Percentiles rank a stretch among this genome's conserved stretches.
These are phyloP conservation scores for Solenopsis fugax DNA, from an alignment of 1,140 invertebrate genomes.

Conservation along the genomic window DNA sequence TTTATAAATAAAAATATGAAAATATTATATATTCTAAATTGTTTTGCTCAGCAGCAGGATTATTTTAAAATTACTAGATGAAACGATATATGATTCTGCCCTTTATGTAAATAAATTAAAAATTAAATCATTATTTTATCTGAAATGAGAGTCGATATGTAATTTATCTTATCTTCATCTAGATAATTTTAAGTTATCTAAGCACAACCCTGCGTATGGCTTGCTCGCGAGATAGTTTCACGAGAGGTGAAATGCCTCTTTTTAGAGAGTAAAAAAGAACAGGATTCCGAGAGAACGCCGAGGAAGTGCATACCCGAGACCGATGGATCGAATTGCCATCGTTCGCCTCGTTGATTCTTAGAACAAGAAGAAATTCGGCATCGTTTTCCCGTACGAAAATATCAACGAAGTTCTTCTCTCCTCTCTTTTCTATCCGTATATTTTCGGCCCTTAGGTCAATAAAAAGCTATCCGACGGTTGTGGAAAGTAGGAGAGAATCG, in stretches of 20 bases:
- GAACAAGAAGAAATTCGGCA: neutral
- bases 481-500: constrained; percentile 34
- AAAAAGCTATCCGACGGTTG: constrained; percentile 31
- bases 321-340: constrained; percentile 13
- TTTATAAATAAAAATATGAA: too few species aligned
- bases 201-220: too few species aligned
- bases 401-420: constrained; percentile 1
- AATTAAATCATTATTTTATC: too few species aligned
- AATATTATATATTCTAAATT: too few species aligned
- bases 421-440: too few species aligned
- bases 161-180: too few species aligned
- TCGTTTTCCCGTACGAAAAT: constrained; percentile 44
- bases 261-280: neutral
- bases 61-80: too few species aligned
- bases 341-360: neutral
- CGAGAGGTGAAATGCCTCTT: neutral
- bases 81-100: too few species aligned
- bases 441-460: constrained; percentile 63
- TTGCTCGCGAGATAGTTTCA: neutral
- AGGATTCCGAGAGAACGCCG: neutral
- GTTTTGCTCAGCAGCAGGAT: too few species aligned
- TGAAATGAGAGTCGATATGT: too few species aligned
- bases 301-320: constrained; percentile 2
- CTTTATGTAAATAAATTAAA: too few species aligned
- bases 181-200: too few species aligned